Conservation (phyloP, 30 jellyfish, hydroid and myxozoan genomes). For the Turritopsis rubra region DNA sequence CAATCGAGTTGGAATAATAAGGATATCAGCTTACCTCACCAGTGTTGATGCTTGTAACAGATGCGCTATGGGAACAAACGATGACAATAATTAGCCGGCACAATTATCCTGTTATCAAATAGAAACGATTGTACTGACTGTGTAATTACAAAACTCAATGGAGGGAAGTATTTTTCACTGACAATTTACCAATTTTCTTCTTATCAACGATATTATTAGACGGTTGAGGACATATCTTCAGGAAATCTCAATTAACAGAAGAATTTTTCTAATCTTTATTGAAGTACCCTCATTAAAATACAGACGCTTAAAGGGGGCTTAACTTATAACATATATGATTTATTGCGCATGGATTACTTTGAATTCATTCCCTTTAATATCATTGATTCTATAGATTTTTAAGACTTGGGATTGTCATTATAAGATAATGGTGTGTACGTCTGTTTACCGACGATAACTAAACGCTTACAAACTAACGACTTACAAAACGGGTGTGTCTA, state of each 20-base stretch:
- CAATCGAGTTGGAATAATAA: too few relatives aligned
- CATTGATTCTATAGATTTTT: neutral
- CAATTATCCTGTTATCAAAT: neutral
- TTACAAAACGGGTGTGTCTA: constrained; percentile 92
- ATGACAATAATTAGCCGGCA: neutral
- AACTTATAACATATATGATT: neutral
- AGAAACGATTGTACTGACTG: too few relatives aligned
- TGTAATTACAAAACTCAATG: too few relatives aligned
- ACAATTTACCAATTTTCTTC: neutral
- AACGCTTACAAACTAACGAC: neutral
- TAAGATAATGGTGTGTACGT: neutral
- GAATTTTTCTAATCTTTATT: neutral
- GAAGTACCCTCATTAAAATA: neutral
- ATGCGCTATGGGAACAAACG: constrained; percentile 53
- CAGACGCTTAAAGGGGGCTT: neutral
- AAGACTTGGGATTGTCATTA: neutral
- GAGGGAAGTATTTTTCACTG: neutral
- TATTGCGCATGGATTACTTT: neutral
- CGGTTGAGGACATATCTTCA: neutral
- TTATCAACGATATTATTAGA: neutral
- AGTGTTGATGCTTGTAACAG: constrained; percentile 76
- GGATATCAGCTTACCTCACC: constrained; percentile 93
- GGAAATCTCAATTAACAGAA: neutral
- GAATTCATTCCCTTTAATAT: neutral
- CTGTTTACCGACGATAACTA: neutral